Percentiles rank a stretch among this genome's conserved stretches.
Evolutionary conservation across 1,140 invertebrate species (phyloP).

Genomic region (Ips typographus): DNA sequence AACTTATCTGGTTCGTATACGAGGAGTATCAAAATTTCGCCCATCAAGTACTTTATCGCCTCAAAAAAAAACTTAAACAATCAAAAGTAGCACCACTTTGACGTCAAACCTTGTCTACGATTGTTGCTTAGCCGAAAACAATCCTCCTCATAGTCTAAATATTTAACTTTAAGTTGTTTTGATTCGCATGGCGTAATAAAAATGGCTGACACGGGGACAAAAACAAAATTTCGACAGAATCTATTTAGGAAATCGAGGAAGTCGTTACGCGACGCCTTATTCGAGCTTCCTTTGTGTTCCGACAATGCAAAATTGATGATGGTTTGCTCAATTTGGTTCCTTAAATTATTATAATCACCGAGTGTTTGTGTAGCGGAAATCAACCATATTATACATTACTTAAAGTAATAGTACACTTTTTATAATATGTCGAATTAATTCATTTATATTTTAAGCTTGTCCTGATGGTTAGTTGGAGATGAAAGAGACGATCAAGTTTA

Average conservation of each 20-base stretch:
- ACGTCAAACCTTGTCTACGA: slow-evolving; percentile 6
- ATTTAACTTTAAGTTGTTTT: slow-evolving; percentile 1
- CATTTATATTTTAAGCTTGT: not conserved
- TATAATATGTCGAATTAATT: not conserved
- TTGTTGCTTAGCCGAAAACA: slow-evolving; percentile 2
- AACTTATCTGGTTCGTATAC: slow-evolving; percentile 1
- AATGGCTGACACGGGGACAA: not conserved
- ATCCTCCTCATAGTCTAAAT: slow-evolving; percentile 15
- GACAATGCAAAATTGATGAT: slow-evolving; percentile 5
- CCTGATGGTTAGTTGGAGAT: not conserved
- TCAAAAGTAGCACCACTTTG: slow-evolving; percentile 2
- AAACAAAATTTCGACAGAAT: slow-evolving; percentile 5
- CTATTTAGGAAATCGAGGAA: slow-evolving; percentile 22
- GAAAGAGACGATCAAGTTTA: too few relatives aligned
- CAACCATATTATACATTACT: not conserved
- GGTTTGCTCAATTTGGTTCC: slow-evolving; percentile 4
- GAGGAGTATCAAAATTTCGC: not conserved
- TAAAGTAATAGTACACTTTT: not conserved
- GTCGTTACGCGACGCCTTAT: slow-evolving; percentile 19
- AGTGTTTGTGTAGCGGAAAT: not conserved
- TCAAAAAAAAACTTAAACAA: not conserved
- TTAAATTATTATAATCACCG: not conserved
- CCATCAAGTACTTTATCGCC: not conserved
- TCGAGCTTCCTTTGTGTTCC: slow-evolving; percentile 19
- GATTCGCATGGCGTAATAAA: slow-evolving; percentile 6